phyloP scores from a whole-genome alignment of 2,113 vertebrate genomes.

The Chinchilla lanigera region DNA sequence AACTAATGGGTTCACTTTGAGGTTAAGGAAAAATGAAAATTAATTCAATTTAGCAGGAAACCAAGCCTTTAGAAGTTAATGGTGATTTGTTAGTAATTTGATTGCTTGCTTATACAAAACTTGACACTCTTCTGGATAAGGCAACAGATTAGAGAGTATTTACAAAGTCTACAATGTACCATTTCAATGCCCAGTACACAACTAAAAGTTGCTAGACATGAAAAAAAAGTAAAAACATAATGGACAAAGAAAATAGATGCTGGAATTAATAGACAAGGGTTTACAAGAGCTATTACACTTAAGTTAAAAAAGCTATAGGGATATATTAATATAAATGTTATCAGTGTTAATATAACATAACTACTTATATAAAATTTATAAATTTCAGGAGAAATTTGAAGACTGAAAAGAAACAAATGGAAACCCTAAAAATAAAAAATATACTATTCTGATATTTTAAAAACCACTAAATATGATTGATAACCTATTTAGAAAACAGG shows the following conservation, averaged over 20 bases:
- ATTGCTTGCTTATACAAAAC: background rate
- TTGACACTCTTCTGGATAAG: background rate
- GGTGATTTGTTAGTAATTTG: constrained; percentile 7
- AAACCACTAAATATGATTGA: background rate
- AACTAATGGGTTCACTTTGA: background rate
- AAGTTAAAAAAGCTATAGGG: background rate
- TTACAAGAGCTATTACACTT: background rate
- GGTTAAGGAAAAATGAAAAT: constrained; percentile 26
- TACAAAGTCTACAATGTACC: background rate
- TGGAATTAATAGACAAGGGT: background rate
- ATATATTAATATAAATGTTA: background rate
- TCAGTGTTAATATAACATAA: background rate
- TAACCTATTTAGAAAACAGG: background rate
- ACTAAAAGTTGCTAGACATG: constrained; percentile 7
- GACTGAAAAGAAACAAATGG: background rate
- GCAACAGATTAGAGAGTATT: background rate
- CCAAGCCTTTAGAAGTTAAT: background rate
- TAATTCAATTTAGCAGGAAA: constrained; percentile 26
- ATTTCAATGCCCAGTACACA: background rate
- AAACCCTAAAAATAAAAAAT: background rate
- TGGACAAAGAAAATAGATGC: background rate
- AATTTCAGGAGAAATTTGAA: background rate
- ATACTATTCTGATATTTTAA: background rate
- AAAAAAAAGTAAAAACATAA: background rate
- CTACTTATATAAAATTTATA: background rate